Base-by-base conservation (phyloP, 1,140 invertebrate genomes). In the Lepidurus apus region DNA sequence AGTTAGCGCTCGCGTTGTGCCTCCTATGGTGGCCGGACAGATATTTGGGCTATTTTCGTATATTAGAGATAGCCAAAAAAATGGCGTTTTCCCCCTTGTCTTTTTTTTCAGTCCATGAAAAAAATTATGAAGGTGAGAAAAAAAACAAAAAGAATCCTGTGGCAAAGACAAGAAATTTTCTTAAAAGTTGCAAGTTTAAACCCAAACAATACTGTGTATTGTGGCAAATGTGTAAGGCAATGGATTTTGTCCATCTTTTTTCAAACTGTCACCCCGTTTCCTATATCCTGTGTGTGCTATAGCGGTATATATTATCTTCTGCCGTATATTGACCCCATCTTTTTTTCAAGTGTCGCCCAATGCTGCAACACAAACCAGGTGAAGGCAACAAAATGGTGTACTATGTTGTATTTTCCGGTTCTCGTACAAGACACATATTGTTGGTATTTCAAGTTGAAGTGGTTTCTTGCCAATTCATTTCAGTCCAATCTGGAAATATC, bases 181-280 rank as follows among this genome's bases (percentile, higher is more conserved):
- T 13, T 65, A 47, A 65, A 65, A 65, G 53, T 65, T 13, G 21
- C 53, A 65, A 65, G 53, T 65, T 65, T 65, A 65, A 65, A 65
- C 53, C 53, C 53, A 65, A 65, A 65, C 53, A 65, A 65, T 65
- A 65, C 53, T 65, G 53, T 65, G 53, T 65, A 65, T 65, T 65
- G 53, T 65, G 53, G 21, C n/a, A 21, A 65, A 65, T 65, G 53
- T 65, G 53, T 65, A 65, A 13, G 53, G 53, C 53, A 65, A 65
- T 65, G 53, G 53, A 65, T 65, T 65, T 65, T 65, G 53, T 65
- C 53, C 1, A 21, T 21, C n/a, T 65, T 7, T n/a, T 65, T 65
- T 65, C 21, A n/a, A 17, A 9, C 7, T 1, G 17, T 17, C 53
- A 7, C 53, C n/a, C 53, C 17, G 53, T 21, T 65, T 65, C 21